Evolutionary conservation across 1,140 invertebrate genomes (phyloP), one percentile per base, ranked within the genome.

Genomic region (Scaptomyza pallida): DNA sequence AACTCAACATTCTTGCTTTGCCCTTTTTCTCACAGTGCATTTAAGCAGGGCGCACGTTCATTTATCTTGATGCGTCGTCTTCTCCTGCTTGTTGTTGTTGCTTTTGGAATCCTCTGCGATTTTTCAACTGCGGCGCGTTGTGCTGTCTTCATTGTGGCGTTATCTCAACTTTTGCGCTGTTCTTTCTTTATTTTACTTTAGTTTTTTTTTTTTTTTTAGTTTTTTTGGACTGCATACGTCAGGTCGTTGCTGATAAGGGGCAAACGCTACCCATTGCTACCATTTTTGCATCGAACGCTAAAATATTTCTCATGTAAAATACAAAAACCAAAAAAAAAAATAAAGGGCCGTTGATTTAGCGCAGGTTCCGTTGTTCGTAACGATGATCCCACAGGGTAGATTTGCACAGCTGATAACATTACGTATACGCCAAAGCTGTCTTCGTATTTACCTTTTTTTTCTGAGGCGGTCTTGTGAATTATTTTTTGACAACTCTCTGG

Each of bases 141-240:
- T 86, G 82, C 81, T 86, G 81, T 88, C 81, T 86, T 86, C 74
- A 86, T 86, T 86, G 80, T 85, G 82, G 81, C 82, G 79, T 86
- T 86, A 86, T 86, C 81, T 83, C 43, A 44, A 54, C 50, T 52
- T n/a, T 16, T 26, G 23, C 23, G 33, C 45, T 61, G 60, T 59
- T 61, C 54, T 50, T 43, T 40, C 62, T 63, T 67, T 71, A 60
- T 67, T 65, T 76, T 44, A 62, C 45, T 30, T 56, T 37, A 26
- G n/a, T 68, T 61, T 52, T 50, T 50, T 55, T 45, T 16, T n/a
- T 41, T 23, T 23, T 35, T 47, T 47, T 21, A 50, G 71, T 65
- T 35, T 62, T 61, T 69, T 63, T 76, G 71, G 65, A 74, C 59
- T 76, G 81, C 80, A 85, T 64, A 83, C 81, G 80, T 86, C 76